These are phyloP conservation scores for Pecten maximus DNA, from an alignment of 2,888 invertebrate species.

Conservation along the genomic window DNA sequence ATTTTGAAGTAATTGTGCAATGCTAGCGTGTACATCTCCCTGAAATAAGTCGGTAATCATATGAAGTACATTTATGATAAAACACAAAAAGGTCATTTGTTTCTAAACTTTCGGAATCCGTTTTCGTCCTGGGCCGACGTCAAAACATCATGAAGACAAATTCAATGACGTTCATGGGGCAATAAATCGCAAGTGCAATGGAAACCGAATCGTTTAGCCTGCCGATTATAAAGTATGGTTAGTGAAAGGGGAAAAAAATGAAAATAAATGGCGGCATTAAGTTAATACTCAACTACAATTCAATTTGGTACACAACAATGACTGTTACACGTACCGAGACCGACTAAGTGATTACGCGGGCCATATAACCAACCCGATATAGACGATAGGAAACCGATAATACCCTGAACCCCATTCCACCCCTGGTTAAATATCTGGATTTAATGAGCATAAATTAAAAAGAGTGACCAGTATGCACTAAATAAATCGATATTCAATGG, in stretches of 20 bases:
- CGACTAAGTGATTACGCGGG: not conserved
- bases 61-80: no score
- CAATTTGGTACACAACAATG: not conserved
- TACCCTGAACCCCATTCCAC: not conserved
- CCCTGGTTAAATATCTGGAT: not conserved
- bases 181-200: not conserved
- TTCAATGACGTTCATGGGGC: not conserved
- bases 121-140: no score
- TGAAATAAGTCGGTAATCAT: no score
- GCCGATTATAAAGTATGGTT: not conserved
- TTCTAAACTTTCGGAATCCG: no score
- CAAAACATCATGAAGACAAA: no score
- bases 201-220: no score
- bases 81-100: no score
- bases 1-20: no score
- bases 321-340: not conserved
- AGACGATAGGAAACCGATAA: not conserved
- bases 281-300: not conserved
- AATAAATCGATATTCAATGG: slow-evolving; percentile 11
- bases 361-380: not conserved
- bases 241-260: not conserved
- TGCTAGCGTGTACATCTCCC: no score
- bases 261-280: not conserved
- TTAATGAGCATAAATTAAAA: not conserved
- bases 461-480: not conserved